Evolutionary conservation across 1,140 invertebrate species (phyloP).

Genomic region (Augochlora pura): DNA sequence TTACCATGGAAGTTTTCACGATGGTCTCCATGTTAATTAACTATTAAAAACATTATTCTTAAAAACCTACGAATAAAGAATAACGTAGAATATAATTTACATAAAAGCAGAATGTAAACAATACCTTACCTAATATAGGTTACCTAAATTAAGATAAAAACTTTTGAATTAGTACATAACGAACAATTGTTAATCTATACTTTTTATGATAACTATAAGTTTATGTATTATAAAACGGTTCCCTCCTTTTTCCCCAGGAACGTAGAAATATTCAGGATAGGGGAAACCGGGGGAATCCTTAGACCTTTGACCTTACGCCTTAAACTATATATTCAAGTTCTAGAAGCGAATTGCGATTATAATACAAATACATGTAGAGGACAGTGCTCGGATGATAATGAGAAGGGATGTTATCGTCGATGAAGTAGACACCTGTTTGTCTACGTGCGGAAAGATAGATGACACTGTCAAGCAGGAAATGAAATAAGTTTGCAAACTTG

Average conservation of each 20-base stretch:
- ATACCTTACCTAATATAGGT: conserved; percentile 16
- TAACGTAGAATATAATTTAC: not conserved
- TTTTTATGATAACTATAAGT: not conserved
- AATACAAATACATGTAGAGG: not conserved
- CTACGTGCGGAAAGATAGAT: not conserved
- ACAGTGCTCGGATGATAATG: not conserved
- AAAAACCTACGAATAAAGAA: not conserved
- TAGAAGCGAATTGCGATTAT: no score
- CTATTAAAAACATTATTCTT: not conserved
- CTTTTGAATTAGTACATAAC: conserved; percentile 2
- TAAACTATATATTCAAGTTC: no score
- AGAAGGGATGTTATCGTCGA: not conserved
- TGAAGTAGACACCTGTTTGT: not conserved
- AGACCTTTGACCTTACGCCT: no score
- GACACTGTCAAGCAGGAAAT: not conserved
- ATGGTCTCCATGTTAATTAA: conserved; percentile 37
- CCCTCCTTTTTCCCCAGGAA: no score
- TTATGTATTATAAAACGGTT: no score
- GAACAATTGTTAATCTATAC: not conserved
- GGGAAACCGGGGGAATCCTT: no score
- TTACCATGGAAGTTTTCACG: not conserved
- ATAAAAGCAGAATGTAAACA: not conserved
- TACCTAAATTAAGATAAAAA: conserved; percentile 36
- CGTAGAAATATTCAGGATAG: no score
- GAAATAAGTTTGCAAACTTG: not conserved